Evolutionary conservation across 2,888 invertebrate genomes (phyloP).

Genomic region (Netelia virgata): DNA sequence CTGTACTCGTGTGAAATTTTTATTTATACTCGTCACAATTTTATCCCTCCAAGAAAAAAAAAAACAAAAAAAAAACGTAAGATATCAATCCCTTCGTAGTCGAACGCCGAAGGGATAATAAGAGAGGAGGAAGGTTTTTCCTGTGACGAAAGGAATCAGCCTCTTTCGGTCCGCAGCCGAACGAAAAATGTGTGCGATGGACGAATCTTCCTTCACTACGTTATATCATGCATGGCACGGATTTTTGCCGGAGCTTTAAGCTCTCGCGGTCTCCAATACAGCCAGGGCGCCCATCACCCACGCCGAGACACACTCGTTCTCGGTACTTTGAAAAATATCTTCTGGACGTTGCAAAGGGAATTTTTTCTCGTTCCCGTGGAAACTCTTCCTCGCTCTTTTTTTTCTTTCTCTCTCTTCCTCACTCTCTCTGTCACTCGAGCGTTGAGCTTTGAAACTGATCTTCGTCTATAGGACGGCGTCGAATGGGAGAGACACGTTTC

Average conservation of each 20-base stretch:
- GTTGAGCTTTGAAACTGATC: conserved; percentile 10
- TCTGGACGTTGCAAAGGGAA: conserved; percentile 74
- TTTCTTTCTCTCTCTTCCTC: conserved; percentile 32
- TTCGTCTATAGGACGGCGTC: background rate
- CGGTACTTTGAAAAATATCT: conserved; percentile 78
- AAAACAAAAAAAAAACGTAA: too few relatives aligned
- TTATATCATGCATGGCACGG: conserved; percentile 75
- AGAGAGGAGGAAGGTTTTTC: background rate
- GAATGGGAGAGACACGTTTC: conserved; percentile 26
- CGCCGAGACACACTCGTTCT: conserved; percentile 23
- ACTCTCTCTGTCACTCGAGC: conserved; percentile 32
- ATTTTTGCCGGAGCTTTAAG: conserved; percentile 74
- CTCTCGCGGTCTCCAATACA: conserved; percentile 49
- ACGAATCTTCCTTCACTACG: conserved; percentile 73
- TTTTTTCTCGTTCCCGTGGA: conserved; percentile 69
- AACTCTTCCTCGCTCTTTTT: conserved; percentile 51
- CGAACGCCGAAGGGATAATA: background rate
- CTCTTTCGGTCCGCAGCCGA: background rate
- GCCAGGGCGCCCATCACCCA: background rate
- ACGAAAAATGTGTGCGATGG: conserved; percentile 48
- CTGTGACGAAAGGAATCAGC: background rate
- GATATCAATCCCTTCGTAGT: background rate
- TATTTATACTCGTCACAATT: too few relatives aligned
- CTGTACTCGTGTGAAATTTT: too few relatives aligned
- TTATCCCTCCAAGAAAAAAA: too few relatives aligned